Evolutionary conservation across 2,888 invertebrate species (phyloP).

Genomic region (Polymixis flavicincta): DNA sequence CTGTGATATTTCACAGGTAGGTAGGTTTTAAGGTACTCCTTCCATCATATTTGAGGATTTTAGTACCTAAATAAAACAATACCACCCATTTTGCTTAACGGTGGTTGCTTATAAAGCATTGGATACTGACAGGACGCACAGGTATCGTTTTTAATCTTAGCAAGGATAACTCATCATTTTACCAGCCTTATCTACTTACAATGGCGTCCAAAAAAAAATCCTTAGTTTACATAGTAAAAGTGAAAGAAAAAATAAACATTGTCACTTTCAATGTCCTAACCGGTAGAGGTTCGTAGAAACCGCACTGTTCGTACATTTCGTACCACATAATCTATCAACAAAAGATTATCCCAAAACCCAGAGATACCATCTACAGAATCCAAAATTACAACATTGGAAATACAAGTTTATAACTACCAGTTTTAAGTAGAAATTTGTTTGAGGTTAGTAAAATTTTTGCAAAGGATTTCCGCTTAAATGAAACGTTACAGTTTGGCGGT

Average conservation of each 20-base stretch:
- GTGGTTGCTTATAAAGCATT: not conserved
- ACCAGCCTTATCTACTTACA: slow-evolving; percentile 15
- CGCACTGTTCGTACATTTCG: slow-evolving; percentile 70
- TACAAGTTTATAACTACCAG: slow-evolving; percentile 44
- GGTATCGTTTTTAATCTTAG: not conserved
- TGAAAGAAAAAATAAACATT: slow-evolving; percentile 67
- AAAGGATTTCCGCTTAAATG: slow-evolving; percentile 79
- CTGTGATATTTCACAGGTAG: no score
- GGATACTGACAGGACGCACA: not conserved
- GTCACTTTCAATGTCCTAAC: slow-evolving; percentile 77
- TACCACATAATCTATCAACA: slow-evolving; percentile 85
- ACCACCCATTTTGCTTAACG: not conserved
- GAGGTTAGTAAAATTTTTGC: slow-evolving; percentile 20
- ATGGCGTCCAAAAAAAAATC: slow-evolving; percentile 24
- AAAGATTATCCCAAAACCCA: slow-evolving; percentile 86
- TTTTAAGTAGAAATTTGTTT: slow-evolving; percentile 52
- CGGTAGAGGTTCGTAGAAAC: slow-evolving; percentile 78
- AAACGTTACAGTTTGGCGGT: slow-evolving; percentile 76
- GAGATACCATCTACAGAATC: slow-evolving; percentile 60
- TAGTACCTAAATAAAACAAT: not conserved
- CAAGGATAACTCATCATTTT: not conserved
- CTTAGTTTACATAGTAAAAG: slow-evolving; percentile 51
- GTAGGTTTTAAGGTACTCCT: no score
- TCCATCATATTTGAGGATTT: no score
- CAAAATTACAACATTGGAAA: slow-evolving; percentile 58